Base-by-base conservation (phyloP, 2,888 invertebrate species). In the Chrysolina americana region DNA sequence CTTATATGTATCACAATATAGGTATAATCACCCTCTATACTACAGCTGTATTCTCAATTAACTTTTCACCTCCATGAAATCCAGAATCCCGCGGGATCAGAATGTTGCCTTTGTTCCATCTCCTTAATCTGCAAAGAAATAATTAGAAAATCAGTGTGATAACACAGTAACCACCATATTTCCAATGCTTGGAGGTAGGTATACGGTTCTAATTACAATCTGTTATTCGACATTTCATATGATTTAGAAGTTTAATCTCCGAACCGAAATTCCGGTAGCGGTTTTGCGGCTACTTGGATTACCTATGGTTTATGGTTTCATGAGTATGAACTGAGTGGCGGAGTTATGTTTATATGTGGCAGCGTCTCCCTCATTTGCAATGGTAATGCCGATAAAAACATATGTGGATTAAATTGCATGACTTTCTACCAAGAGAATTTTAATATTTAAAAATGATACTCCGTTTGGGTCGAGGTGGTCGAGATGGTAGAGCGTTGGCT, bases 171-270 rank as follows among this genome's bases (percentile, higher is more conserved):
- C 23, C 15, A 11, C 53, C 53, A 53, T 21, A 53, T 53, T 53
- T 53, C 53, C 21, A 53, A 11, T 53, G 13, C 53, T 15, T 21
- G 53, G 19, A 11, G 9, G 11, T n/a, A 11, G 19, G 3, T 5
- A 21, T 53, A 53, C 15, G 21, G 53, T 13, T 21, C 53, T 53
- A 21, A 21, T 64, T 47, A 65, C 23, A 23, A 47, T 15, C 65
- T 65, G 21, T 65, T 44, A 65, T 47, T 47, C 47, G 65, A 47
- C 59, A 47, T 47, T 70, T 48, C 63, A 62, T 62, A 70, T 70
- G 74, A 74, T 74, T 70, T 74, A 70, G 74, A 74, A 70, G 70
- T 74, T 74, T 74, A 74, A 74, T 74, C 74, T 70, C 66, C 66
- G 15, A 44, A 17, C 74, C 65, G 74, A 70, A 70, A 74, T 74